Conservation (phyloP, 2,888 invertebrate species). For the Augochlorella aurata region DNA sequence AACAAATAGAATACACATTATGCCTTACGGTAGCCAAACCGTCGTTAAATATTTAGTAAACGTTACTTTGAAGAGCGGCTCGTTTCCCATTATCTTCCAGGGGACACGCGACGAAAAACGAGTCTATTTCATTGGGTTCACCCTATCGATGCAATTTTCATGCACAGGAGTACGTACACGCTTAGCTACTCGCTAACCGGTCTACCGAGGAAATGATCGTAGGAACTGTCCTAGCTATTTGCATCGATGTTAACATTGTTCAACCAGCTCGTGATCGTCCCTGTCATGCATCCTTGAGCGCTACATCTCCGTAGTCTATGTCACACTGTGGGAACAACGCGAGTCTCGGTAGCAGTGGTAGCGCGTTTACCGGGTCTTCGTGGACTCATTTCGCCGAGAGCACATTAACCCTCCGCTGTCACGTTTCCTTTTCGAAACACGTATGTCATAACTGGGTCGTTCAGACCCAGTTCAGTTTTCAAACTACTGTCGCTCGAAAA, state of each 20-base stretch:
- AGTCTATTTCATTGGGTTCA: neutral
- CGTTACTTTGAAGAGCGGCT: neutral
- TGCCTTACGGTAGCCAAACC: neutral
- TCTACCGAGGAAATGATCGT: neutral
- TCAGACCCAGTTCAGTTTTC: too few species aligned
- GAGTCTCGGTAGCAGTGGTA: too few species aligned
- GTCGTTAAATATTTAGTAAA: neutral
- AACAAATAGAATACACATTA: neutral
- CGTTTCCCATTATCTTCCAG: neutral
- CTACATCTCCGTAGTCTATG: neutral
- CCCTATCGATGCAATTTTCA: neutral
- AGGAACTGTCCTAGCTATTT: neutral
- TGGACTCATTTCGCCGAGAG: too few species aligned
- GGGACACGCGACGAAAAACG: neutral
- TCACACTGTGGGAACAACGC: neutral
- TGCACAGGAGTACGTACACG: neutral
- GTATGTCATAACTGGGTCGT: too few species aligned
- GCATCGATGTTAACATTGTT: neutral
- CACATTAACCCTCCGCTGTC: too few species aligned
- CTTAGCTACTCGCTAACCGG: neutral
- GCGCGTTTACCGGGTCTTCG: too few species aligned
- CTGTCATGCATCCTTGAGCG: conserved; percentile 4
- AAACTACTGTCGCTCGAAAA: too few species aligned
- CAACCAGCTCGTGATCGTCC: neutral
- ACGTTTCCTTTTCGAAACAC: too few species aligned